Base-by-base conservation (phyloP, 2,113 vertebrate genomes). In the Camelus bactrianus region DNA sequence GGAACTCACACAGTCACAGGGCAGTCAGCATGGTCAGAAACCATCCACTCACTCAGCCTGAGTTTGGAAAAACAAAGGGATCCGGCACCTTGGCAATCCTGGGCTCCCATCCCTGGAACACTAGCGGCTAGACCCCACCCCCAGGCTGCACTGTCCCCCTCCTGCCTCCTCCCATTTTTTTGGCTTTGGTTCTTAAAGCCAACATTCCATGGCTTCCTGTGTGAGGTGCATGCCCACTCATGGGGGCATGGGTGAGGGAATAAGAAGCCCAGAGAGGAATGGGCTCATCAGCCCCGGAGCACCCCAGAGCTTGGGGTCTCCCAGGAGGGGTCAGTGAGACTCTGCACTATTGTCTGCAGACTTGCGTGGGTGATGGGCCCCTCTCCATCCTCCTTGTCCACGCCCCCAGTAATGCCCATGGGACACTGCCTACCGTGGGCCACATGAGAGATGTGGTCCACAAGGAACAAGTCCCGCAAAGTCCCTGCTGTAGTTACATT, bases 361-460 rank as follows among this genome's bases (percentile, higher is more conserved):
- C 64, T 70, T 24, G 28, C 4, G 0, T 30, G 13, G 22, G 15
- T 65, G 52, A 70, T 81, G 72, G 42, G 24, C 0, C 19, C 14
- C n/a, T 56, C 70, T 54, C 52, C 30, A 17, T 30, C 38, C 24
- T 35, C 70, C 64, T 80, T 32, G 10, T 17, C 26, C 72, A 56
- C 30, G 35, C 13, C 4, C 8, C 72, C 81, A 17, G 4, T 20
- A 42, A 16, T 0, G 50, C 13, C 60, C 79, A 16, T 0, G 3
- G 17, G 72, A 42, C 6, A 19, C 30, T 83, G 77, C 67, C 69
- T 8, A 28, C 62, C 16, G 10, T 11, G 52, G 9, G 2, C 48
- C 77, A 7, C 0, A 1, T 26, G 56, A 2, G 19, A 48, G 35
- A 82, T 0, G 0, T 10, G 64, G 54, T 7, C 69, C 50, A 16